Evolutionary conservation across 2,113 vertebrate genomes (phyloP).

Genomic region (Esox niger): DNA sequence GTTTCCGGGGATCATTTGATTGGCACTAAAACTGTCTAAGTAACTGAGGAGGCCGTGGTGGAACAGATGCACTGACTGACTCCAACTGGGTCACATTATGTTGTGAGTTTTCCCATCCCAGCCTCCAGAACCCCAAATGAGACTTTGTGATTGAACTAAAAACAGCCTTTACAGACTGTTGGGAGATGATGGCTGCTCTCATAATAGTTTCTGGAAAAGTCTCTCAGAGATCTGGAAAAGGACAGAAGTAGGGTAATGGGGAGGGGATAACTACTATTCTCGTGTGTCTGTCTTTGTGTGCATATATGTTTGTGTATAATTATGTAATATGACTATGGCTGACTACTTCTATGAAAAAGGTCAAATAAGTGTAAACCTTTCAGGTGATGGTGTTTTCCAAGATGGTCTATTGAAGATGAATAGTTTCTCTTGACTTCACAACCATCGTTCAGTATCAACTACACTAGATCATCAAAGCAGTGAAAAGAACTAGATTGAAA

Average conservation of each 20-base stretch:
- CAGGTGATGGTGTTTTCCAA: neutral
- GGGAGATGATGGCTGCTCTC: slow-evolving; percentile 2
- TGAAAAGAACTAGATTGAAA: too few species aligned
- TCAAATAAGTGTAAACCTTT: neutral
- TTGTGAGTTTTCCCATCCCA: slow-evolving; percentile 52
- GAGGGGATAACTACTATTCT: neutral
- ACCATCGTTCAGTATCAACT: neutral
- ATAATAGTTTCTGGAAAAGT: slow-evolving; percentile 26
- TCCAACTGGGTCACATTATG: slow-evolving; percentile 54
- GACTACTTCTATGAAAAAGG: neutral
- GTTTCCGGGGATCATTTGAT: slow-evolving; percentile 46
- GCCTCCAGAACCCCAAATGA: slow-evolving; percentile 37
- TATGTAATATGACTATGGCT: neutral
- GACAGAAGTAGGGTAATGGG: neutral
- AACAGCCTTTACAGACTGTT: slow-evolving; percentile 38
- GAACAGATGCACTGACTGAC: slow-evolving; percentile 1
- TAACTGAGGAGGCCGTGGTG: slow-evolving; percentile 29
- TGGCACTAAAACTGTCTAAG: slow-evolving; percentile 50
- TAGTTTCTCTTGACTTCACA: neutral
- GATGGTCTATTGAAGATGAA: neutral
- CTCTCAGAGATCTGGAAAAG: slow-evolving; percentile 8
- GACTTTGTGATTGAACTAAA: slow-evolving; percentile 50
- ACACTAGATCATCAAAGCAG: neutral
- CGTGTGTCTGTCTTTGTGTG: too few species aligned
- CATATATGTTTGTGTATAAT: neutral